These are phyloP conservation scores for Dione juno DNA, from an alignment of 2,888 invertebrate species.

Conservation along the genomic window DNA sequence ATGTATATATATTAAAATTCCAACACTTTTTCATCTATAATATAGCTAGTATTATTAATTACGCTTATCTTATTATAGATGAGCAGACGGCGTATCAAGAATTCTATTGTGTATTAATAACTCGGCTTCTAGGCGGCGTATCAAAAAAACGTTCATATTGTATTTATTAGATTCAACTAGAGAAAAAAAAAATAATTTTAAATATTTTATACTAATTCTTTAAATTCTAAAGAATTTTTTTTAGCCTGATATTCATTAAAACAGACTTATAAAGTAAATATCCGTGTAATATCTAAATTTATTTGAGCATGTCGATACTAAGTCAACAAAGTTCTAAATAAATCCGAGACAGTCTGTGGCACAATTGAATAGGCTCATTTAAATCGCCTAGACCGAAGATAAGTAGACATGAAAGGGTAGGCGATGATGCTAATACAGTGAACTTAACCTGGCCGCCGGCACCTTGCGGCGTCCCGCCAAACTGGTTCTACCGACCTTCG, in stretches of 20 bases:
- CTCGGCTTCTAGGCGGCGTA: not conserved
- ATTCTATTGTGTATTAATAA: not conserved
- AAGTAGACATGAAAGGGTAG: constrained; percentile 79
- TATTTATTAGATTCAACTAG: not conserved
- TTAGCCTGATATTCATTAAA: too few relatives aligned
- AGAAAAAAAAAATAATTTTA: not conserved
- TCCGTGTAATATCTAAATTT: constrained; percentile 21
- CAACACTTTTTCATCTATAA: not conserved
- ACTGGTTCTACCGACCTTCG: constrained; percentile 81
- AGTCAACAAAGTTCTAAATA: constrained; percentile 36
- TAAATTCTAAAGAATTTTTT: not conserved
- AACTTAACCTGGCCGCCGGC: constrained; percentile 78
- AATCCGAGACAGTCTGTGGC: constrained; percentile 48
- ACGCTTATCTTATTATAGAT: not conserved
- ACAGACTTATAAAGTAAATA: too few relatives aligned
- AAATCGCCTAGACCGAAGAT: constrained; percentile 73
- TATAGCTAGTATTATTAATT: too few relatives aligned
- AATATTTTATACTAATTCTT: not conserved
- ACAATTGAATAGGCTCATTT: constrained; percentile 77
- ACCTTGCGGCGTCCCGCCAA: constrained; percentile 78
- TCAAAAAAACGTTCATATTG: not conserved
- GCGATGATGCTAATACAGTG: constrained; percentile 79
- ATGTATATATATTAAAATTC: not conserved
- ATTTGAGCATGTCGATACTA: constrained; percentile 37
- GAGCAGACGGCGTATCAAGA: not conserved